Base-by-base conservation (phyloP, 30 jellyfish, hydroid and myxozoan genomes). In the Kudoa iwatai region DNA sequence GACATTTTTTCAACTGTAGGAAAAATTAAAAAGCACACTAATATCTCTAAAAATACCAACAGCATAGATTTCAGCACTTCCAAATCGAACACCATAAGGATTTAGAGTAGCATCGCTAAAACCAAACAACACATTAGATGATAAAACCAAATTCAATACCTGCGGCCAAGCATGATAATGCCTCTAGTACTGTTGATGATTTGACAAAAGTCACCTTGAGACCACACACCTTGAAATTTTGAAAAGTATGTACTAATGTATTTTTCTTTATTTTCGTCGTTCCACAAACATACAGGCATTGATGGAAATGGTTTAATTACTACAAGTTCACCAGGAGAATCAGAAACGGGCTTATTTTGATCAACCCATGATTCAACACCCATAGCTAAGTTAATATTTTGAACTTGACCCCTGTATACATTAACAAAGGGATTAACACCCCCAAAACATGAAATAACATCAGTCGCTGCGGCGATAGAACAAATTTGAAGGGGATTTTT, bases 271-370 rank as follows among this genome's bases (percentile, higher is more conserved):
- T 58, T 84, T n/a, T 34, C 32, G 33, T 77, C 96, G 39, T 77
- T 77, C 88, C 88, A 62, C 31, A 77, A 77, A 44, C 32, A 47
- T 34, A 64, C 50, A 7, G 96, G 96, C 96, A 77, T 77, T 16
- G 90, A 77, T 0, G 96, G 96, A 45, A 77, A 77, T 15, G 96
- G 84, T 24, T 63, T 77, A 9, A 55, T 55, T 71, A 87, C 61
- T 0, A 77, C 85, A n/a, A 77, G 63, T 23, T 77, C 96, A 9
- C 96, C 96, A 43, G 83, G 52, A 2, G 49, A 65, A 45, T 63
- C 88, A 44, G 3, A 53, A 12, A 63, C 83, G 0, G 84, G 58
- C 9, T 49, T 23, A 74, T 88, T 88, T 24, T 62, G 71, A 0
- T 60, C 85, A 31, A 38, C 22, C 84, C 84, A 77, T 45, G 88